Evolutionary conservation across 2,113 vertebrate genomes (phyloP), one percentile per base, ranked within the genome.

Genomic region (Microtus oregoni): DNA sequence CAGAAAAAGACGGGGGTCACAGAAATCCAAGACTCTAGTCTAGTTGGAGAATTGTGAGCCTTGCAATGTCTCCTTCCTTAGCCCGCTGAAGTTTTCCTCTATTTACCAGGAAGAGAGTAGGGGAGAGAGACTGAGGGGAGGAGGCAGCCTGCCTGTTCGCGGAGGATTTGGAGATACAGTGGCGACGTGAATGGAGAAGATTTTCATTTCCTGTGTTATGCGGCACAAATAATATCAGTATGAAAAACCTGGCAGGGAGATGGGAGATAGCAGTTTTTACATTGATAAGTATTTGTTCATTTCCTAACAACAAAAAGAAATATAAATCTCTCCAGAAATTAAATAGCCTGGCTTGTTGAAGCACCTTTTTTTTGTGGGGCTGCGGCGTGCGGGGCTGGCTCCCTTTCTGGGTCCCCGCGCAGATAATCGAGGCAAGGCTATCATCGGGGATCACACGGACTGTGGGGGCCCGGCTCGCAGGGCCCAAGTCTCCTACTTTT

Each of bases 241-340:
- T 98, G 98, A 99, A 99, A 99, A 99, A 99, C 99, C 99, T 99
- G 99, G 99, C 98, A 90, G 98, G 94, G 98, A 99, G 99, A 99
- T 99, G 97, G 98, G 98, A 99, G 99, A 99, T 99, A 99, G 98
- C 98, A 98, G 98, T 98, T 99, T 98, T 98, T 99, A 99, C 99
- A 99, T 99, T 99, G 99, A 99, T 99, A 99, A 99, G 99, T 99
- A 99, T 99, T 99, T 99, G 99, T 99, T 99, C 99, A 99, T 99
- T 99, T 99, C 99, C 99, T 99, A 99, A 99, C 99, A 99, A 99
- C 99, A 99, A 99, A 99, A 98, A 98, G 99, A 99, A 67, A 86
- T 98, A 99, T 97, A 99, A 99, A 99, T 98, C 99, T 99, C 98
- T 98, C 97, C 98, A 98, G 98, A 99, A 99, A 99, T 99, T 98